Percentiles rank a stretch among this genome's conserved stretches.
These are phyloP conservation scores for Delphinus delphis DNA, from an alignment of 2,113 vertebrate species.

Conservation along the genomic window DNA sequence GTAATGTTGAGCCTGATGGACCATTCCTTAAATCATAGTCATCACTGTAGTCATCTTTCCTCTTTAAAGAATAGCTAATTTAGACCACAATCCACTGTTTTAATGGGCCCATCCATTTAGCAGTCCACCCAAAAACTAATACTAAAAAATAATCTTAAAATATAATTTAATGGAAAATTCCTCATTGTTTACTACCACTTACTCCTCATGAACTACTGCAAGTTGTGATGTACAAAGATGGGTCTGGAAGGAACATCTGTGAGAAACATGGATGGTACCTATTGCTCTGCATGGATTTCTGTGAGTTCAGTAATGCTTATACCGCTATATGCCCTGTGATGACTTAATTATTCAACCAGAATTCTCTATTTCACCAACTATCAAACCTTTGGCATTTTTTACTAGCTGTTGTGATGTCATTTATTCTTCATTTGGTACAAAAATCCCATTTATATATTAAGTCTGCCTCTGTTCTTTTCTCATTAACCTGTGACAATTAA, in stretches of 20 bases:
- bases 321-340: neutral
- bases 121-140: neutral
- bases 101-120: neutral
- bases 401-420: slow-evolving; percentile 64
- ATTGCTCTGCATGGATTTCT: neutral
- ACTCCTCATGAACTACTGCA: neutral
- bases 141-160: slow-evolving; percentile 12
- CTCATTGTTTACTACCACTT: neutral
- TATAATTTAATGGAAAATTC: slow-evolving; percentile 5
- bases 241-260: neutral
- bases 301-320: neutral
- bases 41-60: neutral
- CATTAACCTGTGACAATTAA: slow-evolving; percentile 76
- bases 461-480: slow-evolving; percentile 70
- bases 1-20: neutral
- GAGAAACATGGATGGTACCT: neutral
- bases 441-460: slow-evolving; percentile 53
- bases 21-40: neutral
- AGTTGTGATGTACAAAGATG: neutral
- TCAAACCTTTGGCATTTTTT: slow-evolving; percentile 49
- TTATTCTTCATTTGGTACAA: slow-evolving; percentile 55
- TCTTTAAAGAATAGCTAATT: slow-evolving; percentile 25
- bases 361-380: slow-evolving; percentile 34
- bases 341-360: slow-evolving; percentile 32
- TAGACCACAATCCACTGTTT: neutral